These are phyloP conservation scores for Chionodraco myersi DNA, from an alignment of 2,113 vertebrate species.

Conservation along the genomic window DNA sequence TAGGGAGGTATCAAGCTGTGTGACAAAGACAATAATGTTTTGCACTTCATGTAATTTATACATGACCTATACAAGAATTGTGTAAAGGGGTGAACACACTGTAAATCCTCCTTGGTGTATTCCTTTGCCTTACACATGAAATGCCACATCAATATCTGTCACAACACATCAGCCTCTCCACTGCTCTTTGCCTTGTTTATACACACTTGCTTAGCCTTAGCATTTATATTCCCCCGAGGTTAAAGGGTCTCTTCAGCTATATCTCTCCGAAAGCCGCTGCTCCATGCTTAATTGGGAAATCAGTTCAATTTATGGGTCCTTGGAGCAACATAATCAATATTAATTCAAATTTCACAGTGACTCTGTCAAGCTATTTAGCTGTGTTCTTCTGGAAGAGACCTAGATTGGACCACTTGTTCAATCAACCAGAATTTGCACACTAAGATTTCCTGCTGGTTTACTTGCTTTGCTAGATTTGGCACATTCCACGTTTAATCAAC, in stretches of 20 bases:
- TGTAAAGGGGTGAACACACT: conserved; percentile 15
- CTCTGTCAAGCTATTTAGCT: conserved; percentile 57
- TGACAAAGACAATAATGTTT: conserved; percentile 17
- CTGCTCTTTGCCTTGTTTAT: conserved; percentile 64
- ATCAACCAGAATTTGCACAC: conserved; percentile 62
- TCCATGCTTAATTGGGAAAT: conserved; percentile 75
- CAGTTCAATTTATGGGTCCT: conserved; percentile 76
- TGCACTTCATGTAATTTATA: conserved; percentile 10
- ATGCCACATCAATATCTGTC: conserved; percentile 73
- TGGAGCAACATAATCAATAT: conserved; percentile 78
- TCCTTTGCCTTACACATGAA: conserved; percentile 49
- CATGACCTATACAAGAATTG: conserved; percentile 9
- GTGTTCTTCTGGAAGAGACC: conserved; percentile 60
- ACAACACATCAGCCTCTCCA: conserved; percentile 62
- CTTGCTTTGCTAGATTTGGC: conserved; percentile 61
- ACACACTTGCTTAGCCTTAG: conserved; percentile 59
- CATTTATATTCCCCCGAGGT: conserved; percentile 61
- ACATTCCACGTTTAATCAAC: conserved; percentile 68
- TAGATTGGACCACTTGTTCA: conserved; percentile 72
- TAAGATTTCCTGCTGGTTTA: conserved; percentile 54
- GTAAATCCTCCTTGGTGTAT: conserved; percentile 1
- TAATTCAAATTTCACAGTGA: conserved; percentile 80
- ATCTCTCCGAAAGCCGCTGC: conserved; percentile 58
- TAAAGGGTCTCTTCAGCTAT: conserved; percentile 36
- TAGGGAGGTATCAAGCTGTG: not conserved